Base-by-base conservation (phyloP, 2,888 invertebrate genomes). In the Chorisops tibialis region DNA sequence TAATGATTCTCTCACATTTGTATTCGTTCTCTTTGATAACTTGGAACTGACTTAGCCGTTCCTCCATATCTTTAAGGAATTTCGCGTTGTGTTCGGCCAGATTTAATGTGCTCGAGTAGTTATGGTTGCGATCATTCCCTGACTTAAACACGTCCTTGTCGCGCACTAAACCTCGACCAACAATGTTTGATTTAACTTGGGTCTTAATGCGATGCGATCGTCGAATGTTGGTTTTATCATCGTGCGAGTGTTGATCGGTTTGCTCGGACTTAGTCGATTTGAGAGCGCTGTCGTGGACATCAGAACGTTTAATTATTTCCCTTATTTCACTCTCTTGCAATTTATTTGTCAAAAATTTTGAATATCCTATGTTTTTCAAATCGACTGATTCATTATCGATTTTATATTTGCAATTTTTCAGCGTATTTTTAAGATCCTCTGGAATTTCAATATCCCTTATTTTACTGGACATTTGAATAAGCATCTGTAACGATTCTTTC, bases 21-120 rank as follows among this genome's bases (percentile, higher is more conserved):
- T 94, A 96, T 66, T 89, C 83, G 80, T 96, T 96, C 74, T 95
- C 94, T 58, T 85, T 85, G 51, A 96, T 83, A 69, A 87, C 85
- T 65, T 88, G 85, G 77, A 90, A 96, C 70, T 87, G 87, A 64
- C 87, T 88, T 67, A 92, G 81, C 0, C 77, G 71, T 41, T 75
- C 75, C 47, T 74, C 73, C 69, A 85, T 82, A 69, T 72, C 72
- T 59, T 77, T 76, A 1, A 77, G 68, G 12, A 76, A 77, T 59
- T 74, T 72, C 0, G 74, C 74, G 52, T 77, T 77, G 47, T 72
- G 72, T 0, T 70, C 69, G 50, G 76, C 75, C 5, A 76, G 45
- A 21, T 50, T 48, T 22, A 38, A 3, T 47, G 52, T 50, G 41
- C 14, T 65, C 19, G 35, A 43, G 49, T n/a, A 41, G 21, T 49